Conservation (phyloP, 2,113 vertebrate genomes). For the Pachyramphus minor region DNA sequence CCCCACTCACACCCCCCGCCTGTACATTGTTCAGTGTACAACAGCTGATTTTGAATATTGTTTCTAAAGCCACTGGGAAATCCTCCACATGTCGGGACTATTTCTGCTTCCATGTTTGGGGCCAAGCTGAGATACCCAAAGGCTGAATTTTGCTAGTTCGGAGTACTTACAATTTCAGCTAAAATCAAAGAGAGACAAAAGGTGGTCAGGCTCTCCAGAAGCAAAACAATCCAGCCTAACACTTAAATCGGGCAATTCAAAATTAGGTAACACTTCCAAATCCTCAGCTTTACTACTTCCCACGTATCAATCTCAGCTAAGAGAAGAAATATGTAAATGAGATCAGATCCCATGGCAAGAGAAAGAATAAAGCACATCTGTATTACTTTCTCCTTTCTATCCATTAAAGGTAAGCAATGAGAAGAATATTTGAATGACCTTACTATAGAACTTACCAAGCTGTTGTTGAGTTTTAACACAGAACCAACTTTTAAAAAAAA, state of each 20-base stretch:
- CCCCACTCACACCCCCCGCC: too few species aligned
- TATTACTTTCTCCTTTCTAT: not conserved
- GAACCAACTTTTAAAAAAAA: not conserved
- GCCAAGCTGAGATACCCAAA: not conserved
- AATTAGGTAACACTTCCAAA: not conserved
- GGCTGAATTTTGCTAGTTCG: not conserved
- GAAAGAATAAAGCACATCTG: not conserved
- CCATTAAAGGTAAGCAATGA: not conserved
- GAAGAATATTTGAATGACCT: not conserved
- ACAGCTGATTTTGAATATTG: constrained; percentile 26
- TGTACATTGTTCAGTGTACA: constrained; percentile 19
- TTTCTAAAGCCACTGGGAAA: not conserved
- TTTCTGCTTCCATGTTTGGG: not conserved
- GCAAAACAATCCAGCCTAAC: not conserved
- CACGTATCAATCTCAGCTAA: not conserved
- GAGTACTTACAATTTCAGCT: not conserved
- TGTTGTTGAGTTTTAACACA: not conserved
- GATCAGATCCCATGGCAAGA: not conserved
- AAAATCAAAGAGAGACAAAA: not conserved
- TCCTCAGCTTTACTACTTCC: not conserved
- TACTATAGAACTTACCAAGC: not conserved
- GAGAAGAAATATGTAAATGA: not conserved
- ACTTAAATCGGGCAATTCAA: not conserved
- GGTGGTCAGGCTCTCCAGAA: not conserved
- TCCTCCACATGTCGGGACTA: not conserved